Conservation (phyloP, 1,140 invertebrate genomes). For the Drosophila parvula region DNA sequence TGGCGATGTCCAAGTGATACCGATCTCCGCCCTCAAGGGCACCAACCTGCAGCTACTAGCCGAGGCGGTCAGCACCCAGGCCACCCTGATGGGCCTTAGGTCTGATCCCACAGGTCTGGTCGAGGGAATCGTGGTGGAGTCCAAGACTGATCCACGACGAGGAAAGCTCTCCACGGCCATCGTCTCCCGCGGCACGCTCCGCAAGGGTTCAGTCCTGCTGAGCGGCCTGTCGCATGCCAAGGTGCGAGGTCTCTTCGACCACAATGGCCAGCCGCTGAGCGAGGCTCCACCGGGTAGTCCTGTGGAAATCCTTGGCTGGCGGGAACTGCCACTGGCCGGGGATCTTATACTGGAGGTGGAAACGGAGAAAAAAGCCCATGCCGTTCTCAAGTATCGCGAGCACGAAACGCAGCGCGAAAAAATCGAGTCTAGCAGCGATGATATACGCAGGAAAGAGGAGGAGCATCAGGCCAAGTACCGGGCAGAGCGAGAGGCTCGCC, state of each 20-base stretch:
- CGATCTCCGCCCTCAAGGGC: conserved; percentile 95
- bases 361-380: conserved; percentile 89
- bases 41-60: conserved; percentile 92
- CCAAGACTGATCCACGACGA: conserved; percentile 88
- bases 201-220: conserved; percentile 92
- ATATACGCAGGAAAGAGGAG: conserved; percentile 88
- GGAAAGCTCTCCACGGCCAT: conserved; percentile 95
- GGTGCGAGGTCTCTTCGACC: conserved; percentile 94
- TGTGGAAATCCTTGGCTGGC: conserved; percentile 95
- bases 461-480: conserved; percentile 90
- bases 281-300: conserved; percentile 91
- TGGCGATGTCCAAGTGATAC: conserved; percentile 96
- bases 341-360: conserved; percentile 94
- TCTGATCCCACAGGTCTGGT: conserved; percentile 92
- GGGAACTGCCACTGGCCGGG: conserved; percentile 93
- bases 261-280: conserved; percentile 88
- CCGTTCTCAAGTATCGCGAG: conserved; percentile 88
- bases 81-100: conserved; percentile 94
- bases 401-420: conserved; percentile 86
- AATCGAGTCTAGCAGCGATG: conserved; percentile 86
- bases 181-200: conserved; percentile 95
- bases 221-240: conserved; percentile 93
- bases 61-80: conserved; percentile 93
- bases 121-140: conserved; percentile 96
- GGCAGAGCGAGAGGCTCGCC: conserved; percentile 87